Evolutionary conservation across 2,888 invertebrate species (phyloP), one percentile per base, ranked within the genome.

Genomic region (Rutpela maculata): DNA sequence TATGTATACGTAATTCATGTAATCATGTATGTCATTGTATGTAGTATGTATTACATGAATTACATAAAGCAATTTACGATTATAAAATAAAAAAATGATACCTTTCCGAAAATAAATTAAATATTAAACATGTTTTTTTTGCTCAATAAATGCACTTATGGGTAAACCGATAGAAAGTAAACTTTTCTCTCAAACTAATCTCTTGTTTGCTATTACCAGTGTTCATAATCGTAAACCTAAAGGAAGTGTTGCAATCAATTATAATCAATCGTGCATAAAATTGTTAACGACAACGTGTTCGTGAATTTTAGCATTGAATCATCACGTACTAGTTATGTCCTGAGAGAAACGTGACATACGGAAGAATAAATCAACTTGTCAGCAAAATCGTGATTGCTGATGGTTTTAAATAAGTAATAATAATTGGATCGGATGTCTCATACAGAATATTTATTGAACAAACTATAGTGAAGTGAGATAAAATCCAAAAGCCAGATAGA

Each of bases 201-300:
- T 22, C 11, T 12, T 12, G n/a, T 26, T 22, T 60, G n/a, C 15
- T 22, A 6, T 60, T 19, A 26, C 15, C 15, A 6, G 15, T 15
- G 22, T 12, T 26, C 50, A 26, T 26, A 26, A 26, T 3, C 22
- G 22, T 26, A 26, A 60, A 26, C 22, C n/a, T 9, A 60, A 60
- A 60, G 60, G 60, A 60, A 60, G 60, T 26, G 31, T 22, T 26
- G 11, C n/a, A n/a, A 26, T 31, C 19, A 10, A 60, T n/a, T 26
- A n/a, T 31, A n/a, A 60, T 60, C 60, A 60, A n/a, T 60, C 60
- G 60, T 60, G 60, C 60, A 26, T 60, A 26, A 60, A 60, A 60
- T 26, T 15, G 60, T 60, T n/a, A 26, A 31, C n/a, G 60, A 60
- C 60, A 60, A 60, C 60, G 60, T 60, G 26, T 15, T 22, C 15